phyloP scores from a whole-genome alignment of 2,888 invertebrate genomes.

The Melinaea marsaeus region DNA sequence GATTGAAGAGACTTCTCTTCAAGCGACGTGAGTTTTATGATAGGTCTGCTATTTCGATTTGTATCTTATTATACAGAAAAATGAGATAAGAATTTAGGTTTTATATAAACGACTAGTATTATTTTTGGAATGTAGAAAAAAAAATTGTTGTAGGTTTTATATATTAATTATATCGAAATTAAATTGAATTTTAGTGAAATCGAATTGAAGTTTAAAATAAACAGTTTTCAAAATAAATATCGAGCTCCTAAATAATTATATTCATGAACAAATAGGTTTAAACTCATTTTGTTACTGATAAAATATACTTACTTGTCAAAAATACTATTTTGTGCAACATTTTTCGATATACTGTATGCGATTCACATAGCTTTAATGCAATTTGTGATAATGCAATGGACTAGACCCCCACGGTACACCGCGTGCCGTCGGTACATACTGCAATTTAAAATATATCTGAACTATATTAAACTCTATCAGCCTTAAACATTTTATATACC shows the following conservation, averaged over 20 bases:
- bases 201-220: too few relatives aligned
- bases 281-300: too few relatives aligned
- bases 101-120: too few relatives aligned
- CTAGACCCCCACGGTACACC: constrained; percentile 37
- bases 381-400: constrained; percentile 64
- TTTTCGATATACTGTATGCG: constrained; percentile 47
- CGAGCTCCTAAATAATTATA: too few relatives aligned
- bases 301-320: background rate
- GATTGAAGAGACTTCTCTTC: constrained; percentile 69
- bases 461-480: too few relatives aligned
- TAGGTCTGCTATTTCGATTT: constrained; percentile 58
- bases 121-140: too few relatives aligned
- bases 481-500: too few relatives aligned
- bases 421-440: constrained; percentile 36
- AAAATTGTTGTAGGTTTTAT: too few relatives aligned
- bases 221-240: too few relatives aligned
- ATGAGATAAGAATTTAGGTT: constrained; percentile 10
- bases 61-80: constrained; percentile 43
- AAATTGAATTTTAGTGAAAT: too few relatives aligned
- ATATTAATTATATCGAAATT: too few relatives aligned
- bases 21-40: constrained; percentile 70
- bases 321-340: constrained; percentile 3
- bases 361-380: constrained; percentile 64
- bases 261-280: too few relatives aligned
- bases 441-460: constrained; percentile 30